A percentile compares a stretch with the other conserved stretches of the same genome.
phyloP scores from a whole-genome alignment of 64 coral and sea anemone genomes.

The Hydrozoanthus tunicans region DNA sequence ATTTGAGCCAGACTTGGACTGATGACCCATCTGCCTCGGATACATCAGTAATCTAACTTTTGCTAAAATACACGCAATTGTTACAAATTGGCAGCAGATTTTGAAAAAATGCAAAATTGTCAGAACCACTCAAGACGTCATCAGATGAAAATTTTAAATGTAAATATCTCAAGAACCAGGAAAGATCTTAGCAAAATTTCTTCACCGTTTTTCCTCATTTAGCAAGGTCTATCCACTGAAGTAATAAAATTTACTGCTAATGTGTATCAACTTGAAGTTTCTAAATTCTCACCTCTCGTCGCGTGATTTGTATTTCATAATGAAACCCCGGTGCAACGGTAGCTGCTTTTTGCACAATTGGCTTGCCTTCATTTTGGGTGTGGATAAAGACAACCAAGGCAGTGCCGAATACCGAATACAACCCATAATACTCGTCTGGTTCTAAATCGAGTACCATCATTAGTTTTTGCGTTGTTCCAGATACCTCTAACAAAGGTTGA shows the following conservation, averaged over 20 bases:
- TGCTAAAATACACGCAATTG: no score
- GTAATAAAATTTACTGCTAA: background rate
- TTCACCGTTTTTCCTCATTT: no score
- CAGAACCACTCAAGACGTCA: no score
- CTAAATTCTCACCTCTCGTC: constrained; percentile 33
- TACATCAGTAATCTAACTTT: no score
- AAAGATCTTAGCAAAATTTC: no score
- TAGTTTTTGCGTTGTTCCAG: background rate
- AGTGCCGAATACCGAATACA: constrained; percentile 6
- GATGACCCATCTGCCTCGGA: background rate
- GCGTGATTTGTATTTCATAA: background rate
- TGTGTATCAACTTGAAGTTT: background rate
- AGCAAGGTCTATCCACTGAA: no score
- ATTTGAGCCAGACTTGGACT: no score
- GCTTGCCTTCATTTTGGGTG: background rate
- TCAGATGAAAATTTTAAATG: no score
- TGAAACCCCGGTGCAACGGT: constrained; percentile 33
- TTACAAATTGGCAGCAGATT: no score
- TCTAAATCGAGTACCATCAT: background rate
- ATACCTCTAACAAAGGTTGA: background rate
- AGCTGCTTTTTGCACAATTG: background rate
- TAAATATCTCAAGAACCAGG: no score
- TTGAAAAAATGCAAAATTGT: no score
- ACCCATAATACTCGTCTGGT: constrained; percentile 52
- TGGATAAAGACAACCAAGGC: constrained; percentile 44